phyloP scores from a whole-genome alignment of 2,113 vertebrate genomes.

The cattle (Bos taurus) region DNA sequence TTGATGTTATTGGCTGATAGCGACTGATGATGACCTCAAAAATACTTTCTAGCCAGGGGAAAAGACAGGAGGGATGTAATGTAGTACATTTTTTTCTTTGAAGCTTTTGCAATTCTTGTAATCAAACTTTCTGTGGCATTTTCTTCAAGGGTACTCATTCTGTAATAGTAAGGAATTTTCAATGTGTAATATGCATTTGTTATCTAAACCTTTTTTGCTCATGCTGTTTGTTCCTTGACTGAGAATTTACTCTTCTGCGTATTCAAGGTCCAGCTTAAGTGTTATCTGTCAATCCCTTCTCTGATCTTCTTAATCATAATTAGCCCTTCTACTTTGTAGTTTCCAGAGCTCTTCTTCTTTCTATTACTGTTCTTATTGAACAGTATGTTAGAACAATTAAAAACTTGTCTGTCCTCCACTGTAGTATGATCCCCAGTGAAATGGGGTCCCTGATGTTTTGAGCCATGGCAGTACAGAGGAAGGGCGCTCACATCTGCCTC shows the following conservation, averaged over 20 bases:
- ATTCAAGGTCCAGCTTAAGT: not conserved
- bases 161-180: not conserved
- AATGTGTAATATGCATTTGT: not conserved
- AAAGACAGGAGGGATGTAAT: not conserved
- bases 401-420: not conserved
- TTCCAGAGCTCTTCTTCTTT: not conserved
- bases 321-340: not conserved
- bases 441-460: not conserved
- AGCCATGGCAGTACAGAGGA: not conserved
- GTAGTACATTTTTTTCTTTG: not conserved
- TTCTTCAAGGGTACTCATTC: not conserved
- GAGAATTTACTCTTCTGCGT: not conserved
- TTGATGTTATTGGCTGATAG: not conserved
- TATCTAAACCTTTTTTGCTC: slow-evolving; percentile 21
- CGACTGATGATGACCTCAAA: not conserved
- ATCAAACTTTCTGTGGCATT: not conserved
- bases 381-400: not conserved
- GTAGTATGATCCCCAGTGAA: not conserved
- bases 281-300: not conserved
- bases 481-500: not conserved
- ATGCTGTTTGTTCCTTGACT: not conserved
- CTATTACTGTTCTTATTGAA: not conserved
- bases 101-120: not conserved
- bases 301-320: not conserved
- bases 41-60: not conserved